Evolutionary conservation across 2,888 invertebrate genomes (phyloP), one percentile per base, ranked within the genome.

Genomic region (Spilosoma lubricipeda): DNA sequence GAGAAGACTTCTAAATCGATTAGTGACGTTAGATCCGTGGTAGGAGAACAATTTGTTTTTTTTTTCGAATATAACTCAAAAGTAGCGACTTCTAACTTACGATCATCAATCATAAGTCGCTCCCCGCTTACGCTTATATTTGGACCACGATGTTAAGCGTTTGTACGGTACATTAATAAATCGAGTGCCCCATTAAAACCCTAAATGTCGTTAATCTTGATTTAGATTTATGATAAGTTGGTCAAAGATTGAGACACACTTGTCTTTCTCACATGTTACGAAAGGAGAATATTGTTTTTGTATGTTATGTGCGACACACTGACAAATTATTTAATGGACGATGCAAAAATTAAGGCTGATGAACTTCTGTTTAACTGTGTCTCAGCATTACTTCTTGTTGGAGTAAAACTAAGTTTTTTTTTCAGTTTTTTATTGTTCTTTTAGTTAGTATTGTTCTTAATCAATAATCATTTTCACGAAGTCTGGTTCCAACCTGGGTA

Each of bases 171-270:
- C 92, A 92, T 93, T 93, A 93, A 94, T 94, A 94, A 90, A 92
- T 93, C 89, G 90, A 90, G 87, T 87, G 89, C 84, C 85, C 91
- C 93, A 94, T 95, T 94, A 94, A 92, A 93, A 90, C 90, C 90
- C 89, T 93, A 94, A 93, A 92, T 91, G 93, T 92, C 91, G 90
- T 90, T 93, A 93, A 95, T 95, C 94, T 92, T 93, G 95, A 95
- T 95, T 87, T 84, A 94, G 94, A 94, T 94, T 92, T 94, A 93
- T 94, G 94, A 94, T 94, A 94, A 93, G 90, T 90, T 89, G 87
- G 83, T 80, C 77, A 85, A 86, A 89, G 93, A 94, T 93, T 93
- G 93, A 94, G 94, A 91, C 91, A 91, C 92, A 87, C 87, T 84
- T 84, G 86, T 77, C 87, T 83, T 85, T 84, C 77, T 80, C 74